These are phyloP conservation scores for Spialia ferax DNA, from an alignment of 2,888 invertebrate genomes.

Conservation along the genomic window DNA sequence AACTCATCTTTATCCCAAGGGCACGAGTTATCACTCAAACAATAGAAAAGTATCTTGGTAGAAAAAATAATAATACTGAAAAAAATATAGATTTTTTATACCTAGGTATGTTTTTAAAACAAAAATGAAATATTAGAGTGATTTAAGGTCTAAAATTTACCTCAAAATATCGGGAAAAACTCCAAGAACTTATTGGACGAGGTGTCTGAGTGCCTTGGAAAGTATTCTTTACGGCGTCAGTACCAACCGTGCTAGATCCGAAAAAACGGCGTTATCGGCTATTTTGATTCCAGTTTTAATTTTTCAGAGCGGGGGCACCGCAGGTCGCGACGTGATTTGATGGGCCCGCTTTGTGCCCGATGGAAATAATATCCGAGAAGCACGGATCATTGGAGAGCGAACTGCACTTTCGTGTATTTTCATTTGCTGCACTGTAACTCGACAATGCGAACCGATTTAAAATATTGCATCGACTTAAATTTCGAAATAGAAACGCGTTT, in stretches of 20 bases:
- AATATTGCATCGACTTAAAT: constrained; percentile 61
- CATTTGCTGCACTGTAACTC: constrained; percentile 62
- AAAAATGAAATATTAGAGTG: not conserved
- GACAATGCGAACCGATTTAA: constrained; percentile 70
- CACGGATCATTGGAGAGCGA: constrained; percentile 68
- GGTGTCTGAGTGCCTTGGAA: constrained; percentile 6
- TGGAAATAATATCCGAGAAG: constrained; percentile 66
- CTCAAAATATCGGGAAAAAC: constrained; percentile 2
- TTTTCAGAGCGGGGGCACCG: constrained; percentile 59
- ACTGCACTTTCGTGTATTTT: constrained; percentile 69
- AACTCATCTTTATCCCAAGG: too few relatives aligned
- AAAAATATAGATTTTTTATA: too few relatives aligned
- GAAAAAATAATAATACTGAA: too few relatives aligned
- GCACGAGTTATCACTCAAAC: too few relatives aligned
- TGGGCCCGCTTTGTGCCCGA: constrained; percentile 65
- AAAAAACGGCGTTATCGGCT: constrained; percentile 40
- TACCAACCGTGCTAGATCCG: constrained; percentile 2
- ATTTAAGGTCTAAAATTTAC: not conserved
- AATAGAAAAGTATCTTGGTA: too few relatives aligned
- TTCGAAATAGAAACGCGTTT: constrained; percentile 43
- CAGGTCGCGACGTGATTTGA: constrained; percentile 67
- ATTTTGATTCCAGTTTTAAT: constrained; percentile 59
- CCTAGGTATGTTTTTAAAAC: too few relatives aligned
- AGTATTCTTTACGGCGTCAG: not conserved
- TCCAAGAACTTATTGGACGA: not conserved